These are phyloP conservation scores for Drosophila cardini DNA, from an alignment of 1,140 invertebrate genomes.

Conservation along the genomic window DNA sequence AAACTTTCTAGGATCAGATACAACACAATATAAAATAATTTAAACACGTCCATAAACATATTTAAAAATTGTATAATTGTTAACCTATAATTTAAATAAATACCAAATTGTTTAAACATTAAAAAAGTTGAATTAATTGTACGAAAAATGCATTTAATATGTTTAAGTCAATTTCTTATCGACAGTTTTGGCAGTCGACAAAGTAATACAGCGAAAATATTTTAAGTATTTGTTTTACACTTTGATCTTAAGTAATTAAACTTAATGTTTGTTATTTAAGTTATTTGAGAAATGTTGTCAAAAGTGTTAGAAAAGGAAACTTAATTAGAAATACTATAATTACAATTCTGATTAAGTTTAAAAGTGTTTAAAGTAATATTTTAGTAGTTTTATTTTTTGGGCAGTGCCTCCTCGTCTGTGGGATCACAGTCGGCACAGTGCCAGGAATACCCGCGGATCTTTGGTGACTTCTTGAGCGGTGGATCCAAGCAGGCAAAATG, in stretches of 20 bases:
- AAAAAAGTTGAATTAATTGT: background rate
- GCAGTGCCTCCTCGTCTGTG: slow-evolving; percentile 86
- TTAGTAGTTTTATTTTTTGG: slow-evolving; percentile 38
- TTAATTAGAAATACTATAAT: slow-evolving; percentile 75
- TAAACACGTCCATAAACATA: too few species aligned
- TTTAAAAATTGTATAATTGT: too few species aligned
- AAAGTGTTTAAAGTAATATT: background rate
- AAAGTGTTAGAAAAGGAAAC: slow-evolving; percentile 59
- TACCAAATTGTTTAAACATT: background rate
- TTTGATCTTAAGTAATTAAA: background rate
- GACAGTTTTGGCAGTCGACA: slow-evolving; percentile 9
- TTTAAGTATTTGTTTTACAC: background rate
- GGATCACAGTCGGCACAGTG: slow-evolving; percentile 98
- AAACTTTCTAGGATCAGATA: too few species aligned
- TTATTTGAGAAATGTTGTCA: background rate
- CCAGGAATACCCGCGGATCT: slow-evolving; percentile 97
- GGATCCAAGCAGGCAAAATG: slow-evolving; percentile 97
- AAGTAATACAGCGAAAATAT: slow-evolving; percentile 8
- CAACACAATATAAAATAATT: too few species aligned
- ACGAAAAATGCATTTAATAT: slow-evolving; percentile 8
- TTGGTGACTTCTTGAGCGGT: slow-evolving; percentile 96
- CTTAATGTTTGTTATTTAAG: background rate
- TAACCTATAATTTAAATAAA: too few species aligned
- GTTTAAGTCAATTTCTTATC: slow-evolving; percentile 17
- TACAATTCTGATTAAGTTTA: slow-evolving; percentile 12